Evolutionary conservation across 2,797 vertebrate species (phyloP).

Genomic region (Gymnodraco acuticeps): DNA sequence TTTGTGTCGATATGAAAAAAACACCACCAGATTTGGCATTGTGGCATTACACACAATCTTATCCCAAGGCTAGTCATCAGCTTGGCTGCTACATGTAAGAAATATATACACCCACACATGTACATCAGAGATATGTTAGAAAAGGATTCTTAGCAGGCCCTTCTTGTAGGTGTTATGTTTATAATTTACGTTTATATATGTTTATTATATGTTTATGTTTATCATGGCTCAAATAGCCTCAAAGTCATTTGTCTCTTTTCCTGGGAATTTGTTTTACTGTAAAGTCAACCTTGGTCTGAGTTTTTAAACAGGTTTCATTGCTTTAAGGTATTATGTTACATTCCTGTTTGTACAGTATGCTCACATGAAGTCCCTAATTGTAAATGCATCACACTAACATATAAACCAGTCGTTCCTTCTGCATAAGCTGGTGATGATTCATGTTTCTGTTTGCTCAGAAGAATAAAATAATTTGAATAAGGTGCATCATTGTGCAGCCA

Average conservation of each 20-base stretch:
- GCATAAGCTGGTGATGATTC: conserved; percentile 69
- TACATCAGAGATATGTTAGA: conserved; percentile 60
- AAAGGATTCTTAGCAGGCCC: conserved; percentile 51
- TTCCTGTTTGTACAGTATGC: conserved; percentile 41
- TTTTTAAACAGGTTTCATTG: conserved; percentile 58
- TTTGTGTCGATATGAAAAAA: conserved; percentile 53
- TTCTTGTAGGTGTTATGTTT: conserved; percentile 58
- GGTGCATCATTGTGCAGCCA: conserved; percentile 15
- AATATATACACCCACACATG: conserved; percentile 71
- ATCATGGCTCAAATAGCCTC: conserved; percentile 47
- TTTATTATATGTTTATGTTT: too few relatives aligned
- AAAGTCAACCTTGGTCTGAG: conserved; percentile 36
- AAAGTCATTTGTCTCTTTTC: conserved; percentile 51
- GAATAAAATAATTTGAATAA: conserved; percentile 51
- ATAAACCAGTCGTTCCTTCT: conserved; percentile 59
- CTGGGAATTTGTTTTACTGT: conserved; percentile 49
- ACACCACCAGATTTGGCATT: conserved; percentile 52
- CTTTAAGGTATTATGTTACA: conserved; percentile 55
- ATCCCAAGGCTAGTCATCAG: conserved; percentile 75
- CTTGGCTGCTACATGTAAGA: conserved; percentile 72
- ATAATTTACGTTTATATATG: too few relatives aligned
- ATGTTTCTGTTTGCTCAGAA: conserved; percentile 37
- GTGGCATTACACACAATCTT: conserved; percentile 67
- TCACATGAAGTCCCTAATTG: conserved; percentile 37
- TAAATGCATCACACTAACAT: conserved; percentile 60